These are phyloP conservation scores for Tachyglossus aculeatus DNA, from an alignment of 2,797 vertebrate genomes.

Conservation along the genomic window DNA sequence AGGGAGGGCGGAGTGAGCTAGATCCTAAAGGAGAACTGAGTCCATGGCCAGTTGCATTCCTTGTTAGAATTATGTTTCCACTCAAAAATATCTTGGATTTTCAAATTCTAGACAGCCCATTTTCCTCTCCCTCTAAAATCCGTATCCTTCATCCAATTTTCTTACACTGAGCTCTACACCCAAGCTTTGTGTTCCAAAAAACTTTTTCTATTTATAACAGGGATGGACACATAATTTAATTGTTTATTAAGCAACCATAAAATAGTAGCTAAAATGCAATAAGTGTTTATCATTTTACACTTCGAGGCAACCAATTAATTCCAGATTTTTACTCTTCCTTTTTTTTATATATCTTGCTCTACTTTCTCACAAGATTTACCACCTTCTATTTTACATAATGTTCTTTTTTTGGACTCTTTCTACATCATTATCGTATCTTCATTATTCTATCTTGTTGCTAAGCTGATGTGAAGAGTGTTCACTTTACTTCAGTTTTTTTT, in stretches of 20 bases:
- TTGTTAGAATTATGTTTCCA: too few relatives aligned
- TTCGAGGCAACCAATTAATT: background rate
- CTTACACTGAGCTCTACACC: too few relatives aligned
- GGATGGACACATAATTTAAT: too few relatives aligned
- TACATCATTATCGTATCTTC: background rate
- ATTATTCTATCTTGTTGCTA: background rate
- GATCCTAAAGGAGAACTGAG: too few relatives aligned
- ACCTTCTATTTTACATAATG: slow-evolving; percentile 5
- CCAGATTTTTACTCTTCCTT: background rate
- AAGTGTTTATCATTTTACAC: background rate
- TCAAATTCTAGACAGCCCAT: too few relatives aligned
- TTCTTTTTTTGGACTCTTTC: slow-evolving; percentile 4
- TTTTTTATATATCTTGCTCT: slow-evolving; percentile 20
- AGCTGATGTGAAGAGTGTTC: background rate
- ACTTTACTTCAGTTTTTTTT: background rate
- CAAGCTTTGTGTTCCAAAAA: too few relatives aligned
- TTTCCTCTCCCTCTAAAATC: too few relatives aligned
- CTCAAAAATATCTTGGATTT: background rate
- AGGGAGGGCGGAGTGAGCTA: too few relatives aligned
- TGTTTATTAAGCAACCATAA: background rate
- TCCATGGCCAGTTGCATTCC: too few relatives aligned
- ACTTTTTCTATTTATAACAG: too few relatives aligned
- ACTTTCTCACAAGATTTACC: background rate
- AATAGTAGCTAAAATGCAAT: background rate
- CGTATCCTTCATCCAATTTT: too few relatives aligned